Base-by-base conservation (phyloP, 2,888 invertebrate genomes). In the Gibbula magus region DNA sequence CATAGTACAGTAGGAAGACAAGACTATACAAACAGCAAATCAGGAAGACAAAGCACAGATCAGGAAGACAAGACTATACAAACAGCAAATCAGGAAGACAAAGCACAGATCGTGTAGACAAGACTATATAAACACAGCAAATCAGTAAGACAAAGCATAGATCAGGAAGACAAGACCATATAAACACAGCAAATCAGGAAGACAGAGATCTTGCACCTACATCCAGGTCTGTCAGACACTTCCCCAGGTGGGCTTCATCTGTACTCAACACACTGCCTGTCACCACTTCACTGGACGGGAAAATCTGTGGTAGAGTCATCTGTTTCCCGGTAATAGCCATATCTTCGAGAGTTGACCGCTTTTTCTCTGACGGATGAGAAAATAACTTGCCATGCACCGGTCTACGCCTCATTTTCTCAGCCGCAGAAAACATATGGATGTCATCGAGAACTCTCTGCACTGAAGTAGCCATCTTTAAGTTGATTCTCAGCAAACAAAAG, bases 281-380 rank as follows among this genome's bases (percentile, higher is more conserved):
- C 16, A 67, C n/a, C 2, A 13, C 51, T 39, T 25, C 74, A 51
- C 16, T 13, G 5, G 25, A 51, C 16, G 74, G 20, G 8, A 22
- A 25, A 8, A 25, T 51, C 39, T 74, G 74, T 22, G 74, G 74
- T 25, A 74, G 51, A 22, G 45, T 74, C 74, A 74, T 74, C 52
- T 74, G 74, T 16, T 74, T 74, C 22, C 74, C 74, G 13, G 74
- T 74, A 74, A 74, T 52, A n/a, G 51, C 74, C 45, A 74, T 74
- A 51, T 51, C 51, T 20, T 20, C 22, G 20, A 74, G 74, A 13
- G 51, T 52, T 25, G 39, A 45, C 4, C 29, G 61, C 39, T 70
- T 70, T 16, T 32, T 70, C 5, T 39, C 70, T 7, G 70, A 70
- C 13, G 70, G 35, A 25, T 35, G n/a, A 29, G 35, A 70, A n/a